These are phyloP conservation scores for Xiphydria camelus DNA, from an alignment of 2,888 invertebrate species.

Conservation along the genomic window DNA sequence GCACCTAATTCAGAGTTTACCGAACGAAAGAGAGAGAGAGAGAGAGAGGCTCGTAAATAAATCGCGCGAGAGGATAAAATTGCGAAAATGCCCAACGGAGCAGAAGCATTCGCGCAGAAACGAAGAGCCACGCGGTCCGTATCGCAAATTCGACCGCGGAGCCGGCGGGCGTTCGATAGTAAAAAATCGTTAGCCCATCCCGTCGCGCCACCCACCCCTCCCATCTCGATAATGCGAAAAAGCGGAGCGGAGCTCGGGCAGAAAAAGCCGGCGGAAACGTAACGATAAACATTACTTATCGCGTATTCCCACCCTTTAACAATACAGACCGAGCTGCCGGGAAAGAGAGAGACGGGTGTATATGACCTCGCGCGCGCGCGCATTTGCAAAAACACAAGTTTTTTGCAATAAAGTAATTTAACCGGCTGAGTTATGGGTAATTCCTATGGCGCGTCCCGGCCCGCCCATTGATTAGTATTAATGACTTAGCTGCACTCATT, in stretches of 20 bases:
- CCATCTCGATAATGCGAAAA: slow-evolving; percentile 49
- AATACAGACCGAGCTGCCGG: slow-evolving; percentile 36
- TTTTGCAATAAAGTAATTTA: slow-evolving; percentile 58
- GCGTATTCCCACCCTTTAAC: slow-evolving; percentile 52
- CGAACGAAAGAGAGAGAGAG: slow-evolving; percentile 11
- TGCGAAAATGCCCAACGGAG: not conserved
- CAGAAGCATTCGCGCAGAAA: slow-evolving; percentile 4
- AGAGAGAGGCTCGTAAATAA: not conserved
- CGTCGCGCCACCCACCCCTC: too few species aligned
- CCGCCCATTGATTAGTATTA: slow-evolving; percentile 58
- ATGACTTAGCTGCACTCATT: slow-evolving; percentile 59
- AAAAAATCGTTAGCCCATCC: slow-evolving; percentile 22
- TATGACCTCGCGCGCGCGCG: slow-evolving; percentile 24
- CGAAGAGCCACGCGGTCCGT: slow-evolving; percentile 6
- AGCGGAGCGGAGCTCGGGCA: slow-evolving; percentile 18
- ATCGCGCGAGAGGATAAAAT: slow-evolving; percentile 6
- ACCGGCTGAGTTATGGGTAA: slow-evolving; percentile 57
- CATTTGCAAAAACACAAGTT: slow-evolving; percentile 49
- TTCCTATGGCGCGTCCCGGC: slow-evolving; percentile 42
- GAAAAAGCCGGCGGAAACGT: slow-evolving; percentile 46
- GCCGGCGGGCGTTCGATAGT: slow-evolving; percentile 18
- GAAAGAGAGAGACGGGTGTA: not conserved
- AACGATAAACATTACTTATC: slow-evolving; percentile 59
- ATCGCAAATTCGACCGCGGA: slow-evolving; percentile 21
- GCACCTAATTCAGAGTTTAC: slow-evolving; percentile 19